Percentiles rank a stretch among this genome's conserved stretches.
phyloP scores from a whole-genome alignment of 2,888 invertebrate genomes.

The Synergus laeviventris region DNA sequence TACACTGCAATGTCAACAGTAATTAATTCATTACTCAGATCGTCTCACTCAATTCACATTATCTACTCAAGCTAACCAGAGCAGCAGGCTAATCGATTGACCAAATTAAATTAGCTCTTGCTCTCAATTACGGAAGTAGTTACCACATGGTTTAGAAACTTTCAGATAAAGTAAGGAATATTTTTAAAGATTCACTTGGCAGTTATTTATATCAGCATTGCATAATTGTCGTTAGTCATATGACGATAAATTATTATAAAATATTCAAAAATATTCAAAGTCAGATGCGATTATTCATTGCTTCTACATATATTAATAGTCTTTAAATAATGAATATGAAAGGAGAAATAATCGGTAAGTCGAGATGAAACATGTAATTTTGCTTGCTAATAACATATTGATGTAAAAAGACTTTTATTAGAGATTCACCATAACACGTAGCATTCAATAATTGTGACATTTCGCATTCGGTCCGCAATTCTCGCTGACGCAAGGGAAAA shows the following conservation, averaged over 20 bases:
- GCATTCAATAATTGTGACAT: conserved; percentile 31
- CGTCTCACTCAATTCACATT: conserved; percentile 5
- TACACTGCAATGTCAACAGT: conserved; percentile 11
- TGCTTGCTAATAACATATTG: neutral
- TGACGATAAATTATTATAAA: too few relatives aligned
- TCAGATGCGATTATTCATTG: too few relatives aligned
- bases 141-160: neutral
- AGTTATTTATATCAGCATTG: too few relatives aligned
- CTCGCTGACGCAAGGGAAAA: conserved; percentile 38
- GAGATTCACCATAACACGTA: conserved; percentile 15
- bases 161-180: neutral
- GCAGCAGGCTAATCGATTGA: conserved; percentile 19
- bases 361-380: neutral
- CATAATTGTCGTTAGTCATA: too few relatives aligned
- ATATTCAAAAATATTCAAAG: too few relatives aligned
- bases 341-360: too few relatives aligned
- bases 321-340: too few relatives aligned
- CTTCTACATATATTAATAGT: too few relatives aligned
- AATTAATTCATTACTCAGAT: conserved; percentile 9
- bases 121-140: conserved; percentile 2
- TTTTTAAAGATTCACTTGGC: neutral
- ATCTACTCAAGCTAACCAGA: conserved; percentile 16
- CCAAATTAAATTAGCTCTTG: conserved; percentile 25
- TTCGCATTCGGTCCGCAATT: conserved; percentile 36
- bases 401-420: conserved; percentile 19